Percentiles rank a stretch among this genome's conserved stretches.
Conservation (phyloP, 2,797 vertebrate species). For the Aythya fuligula region DNA sequence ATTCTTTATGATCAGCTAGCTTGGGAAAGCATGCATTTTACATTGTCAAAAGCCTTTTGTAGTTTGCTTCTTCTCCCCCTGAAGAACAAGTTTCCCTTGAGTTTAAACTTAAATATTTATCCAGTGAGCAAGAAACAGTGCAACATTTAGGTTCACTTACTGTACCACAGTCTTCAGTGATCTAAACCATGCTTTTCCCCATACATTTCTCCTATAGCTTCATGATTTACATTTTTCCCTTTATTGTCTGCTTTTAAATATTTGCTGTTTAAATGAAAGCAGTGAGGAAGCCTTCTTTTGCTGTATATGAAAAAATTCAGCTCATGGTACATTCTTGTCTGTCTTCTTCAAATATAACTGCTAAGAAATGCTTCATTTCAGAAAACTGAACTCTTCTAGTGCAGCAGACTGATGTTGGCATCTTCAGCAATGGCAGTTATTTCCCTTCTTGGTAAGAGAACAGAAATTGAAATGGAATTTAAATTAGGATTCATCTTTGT, state of each 20-base stretch:
- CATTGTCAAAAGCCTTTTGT: constrained; percentile 25
- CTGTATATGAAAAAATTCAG: neutral
- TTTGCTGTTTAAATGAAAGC: neutral
- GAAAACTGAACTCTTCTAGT: neutral
- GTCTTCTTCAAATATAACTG: neutral
- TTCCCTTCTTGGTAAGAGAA: neutral
- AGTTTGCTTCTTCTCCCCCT: neutral
- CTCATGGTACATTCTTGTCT: neutral
- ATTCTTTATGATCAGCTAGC: constrained; percentile 38
- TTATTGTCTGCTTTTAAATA: neutral
- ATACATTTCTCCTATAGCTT: neutral
- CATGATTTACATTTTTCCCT: neutral
- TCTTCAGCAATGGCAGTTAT: neutral
- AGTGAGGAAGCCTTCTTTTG: neutral
- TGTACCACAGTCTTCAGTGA: neutral
- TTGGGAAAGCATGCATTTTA: constrained; percentile 33
- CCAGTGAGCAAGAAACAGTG: neutral
- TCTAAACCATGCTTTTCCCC: neutral
- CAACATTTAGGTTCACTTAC: constrained; percentile 11
- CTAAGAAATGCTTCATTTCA: neutral
- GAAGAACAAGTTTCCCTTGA: constrained; percentile 27
- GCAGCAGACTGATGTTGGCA: neutral
- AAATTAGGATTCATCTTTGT: neutral
- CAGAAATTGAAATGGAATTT: neutral
- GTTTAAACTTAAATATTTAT: constrained; percentile 67